Conservation (phyloP, 2,113 vertebrate genomes). For the Protomyctophum bolini region DNA sequence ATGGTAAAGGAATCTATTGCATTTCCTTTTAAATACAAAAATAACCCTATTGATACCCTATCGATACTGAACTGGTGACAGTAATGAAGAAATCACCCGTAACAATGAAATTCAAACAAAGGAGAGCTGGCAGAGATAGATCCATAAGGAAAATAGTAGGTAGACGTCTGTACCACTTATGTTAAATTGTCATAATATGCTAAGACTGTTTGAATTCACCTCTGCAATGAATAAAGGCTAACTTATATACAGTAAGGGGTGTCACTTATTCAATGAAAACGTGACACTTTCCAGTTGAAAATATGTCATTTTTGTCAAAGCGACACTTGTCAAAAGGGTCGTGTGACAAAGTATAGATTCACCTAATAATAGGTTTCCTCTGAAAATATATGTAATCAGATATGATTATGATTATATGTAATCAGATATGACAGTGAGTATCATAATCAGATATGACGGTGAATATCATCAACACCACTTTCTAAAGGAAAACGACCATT, state of each 20-base stretch:
- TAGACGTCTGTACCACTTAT: conserved; percentile 5
- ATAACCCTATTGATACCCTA: conserved; percentile 71
- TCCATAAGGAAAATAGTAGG: conserved; percentile 10
- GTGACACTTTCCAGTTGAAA: not conserved
- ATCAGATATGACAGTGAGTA: conserved; percentile 41
- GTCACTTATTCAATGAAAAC: conserved; percentile 4
- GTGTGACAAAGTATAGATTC: no score
- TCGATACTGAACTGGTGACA: conserved; percentile 63
- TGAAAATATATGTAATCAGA: no score
- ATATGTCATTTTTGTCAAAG: no score
- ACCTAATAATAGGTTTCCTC: not conserved
- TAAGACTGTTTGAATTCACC: conserved; percentile 15
- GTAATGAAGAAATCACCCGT: conserved; percentile 70
- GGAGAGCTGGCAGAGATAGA: conserved; percentile 35
- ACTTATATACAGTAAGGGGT: no score
- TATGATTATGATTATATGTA: conserved; percentile 15
- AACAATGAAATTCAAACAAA: conserved; percentile 52
- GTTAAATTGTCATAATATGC: conserved; percentile 1
- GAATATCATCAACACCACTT: conserved; percentile 40
- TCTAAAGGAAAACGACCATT: conserved; percentile 64
- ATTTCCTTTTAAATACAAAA: conserved; percentile 78
- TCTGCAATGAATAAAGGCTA: conserved; percentile 13
- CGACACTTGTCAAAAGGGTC: no score
- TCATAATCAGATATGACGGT: conserved; percentile 16
- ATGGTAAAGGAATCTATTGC: conserved; percentile 55